These are phyloP conservation scores for Apotomis turbidana DNA, from an alignment of 2,888 invertebrate species.

Conservation along the genomic window DNA sequence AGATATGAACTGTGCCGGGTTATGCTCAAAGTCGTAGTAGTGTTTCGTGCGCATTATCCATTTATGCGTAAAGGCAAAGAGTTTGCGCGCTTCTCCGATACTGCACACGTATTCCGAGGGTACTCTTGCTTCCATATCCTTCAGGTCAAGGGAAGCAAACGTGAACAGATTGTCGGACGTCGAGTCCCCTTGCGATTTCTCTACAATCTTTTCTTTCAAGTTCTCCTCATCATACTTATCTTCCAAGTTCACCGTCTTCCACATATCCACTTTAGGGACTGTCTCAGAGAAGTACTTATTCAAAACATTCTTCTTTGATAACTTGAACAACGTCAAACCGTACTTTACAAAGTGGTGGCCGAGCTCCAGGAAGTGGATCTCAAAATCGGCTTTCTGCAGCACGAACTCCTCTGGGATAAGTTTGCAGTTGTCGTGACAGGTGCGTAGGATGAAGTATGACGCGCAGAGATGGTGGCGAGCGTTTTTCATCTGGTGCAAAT, in stretches of 20 bases:
- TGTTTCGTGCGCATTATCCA: constrained; percentile 84
- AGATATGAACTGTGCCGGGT: constrained; percentile 84
- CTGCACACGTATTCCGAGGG: constrained; percentile 61
- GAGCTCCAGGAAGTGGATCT: constrained; percentile 76
- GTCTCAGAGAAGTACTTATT: constrained; percentile 69
- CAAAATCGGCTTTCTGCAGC: constrained; percentile 69
- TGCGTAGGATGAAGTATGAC: constrained; percentile 82
- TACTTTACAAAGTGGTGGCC: constrained; percentile 86
- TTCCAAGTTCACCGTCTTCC: constrained; percentile 68
- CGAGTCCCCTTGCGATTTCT: constrained; percentile 68
- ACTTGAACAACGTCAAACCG: constrained; percentile 82
- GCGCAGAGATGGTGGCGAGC: constrained; percentile 87
- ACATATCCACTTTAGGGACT: constrained; percentile 62
- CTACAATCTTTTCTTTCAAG: constrained; percentile 64
- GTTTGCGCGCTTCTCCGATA: constrained; percentile 77
- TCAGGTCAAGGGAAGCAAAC: constrained; percentile 69
- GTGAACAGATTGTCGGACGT: constrained; percentile 58
- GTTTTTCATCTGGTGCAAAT: constrained; percentile 69
- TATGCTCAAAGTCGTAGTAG: constrained; percentile 84
- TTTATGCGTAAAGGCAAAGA: constrained; percentile 83
- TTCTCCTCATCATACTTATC: constrained; percentile 66
- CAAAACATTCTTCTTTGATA: constrained; percentile 79
- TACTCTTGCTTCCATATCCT: constrained; percentile 67
- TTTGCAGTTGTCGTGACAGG: constrained; percentile 81
- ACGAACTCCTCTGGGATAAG: constrained; percentile 75